Conservation (phyloP, 2,113 vertebrate species). For the Engraulis encrasicolus region DNA sequence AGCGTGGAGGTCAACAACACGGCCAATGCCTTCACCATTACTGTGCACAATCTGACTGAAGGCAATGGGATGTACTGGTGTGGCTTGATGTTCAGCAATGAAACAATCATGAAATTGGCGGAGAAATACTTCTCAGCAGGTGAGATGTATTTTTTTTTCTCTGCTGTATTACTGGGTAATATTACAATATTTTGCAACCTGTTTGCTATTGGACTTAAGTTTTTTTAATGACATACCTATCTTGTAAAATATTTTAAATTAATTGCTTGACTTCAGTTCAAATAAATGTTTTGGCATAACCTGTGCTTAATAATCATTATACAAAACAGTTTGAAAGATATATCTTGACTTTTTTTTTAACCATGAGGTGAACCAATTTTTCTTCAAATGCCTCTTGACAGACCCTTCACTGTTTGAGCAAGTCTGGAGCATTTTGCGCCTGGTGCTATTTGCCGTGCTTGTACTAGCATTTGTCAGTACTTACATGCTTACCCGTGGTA, state of each 20-base stretch:
- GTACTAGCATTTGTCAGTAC: not conserved
- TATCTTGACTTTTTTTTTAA: no score
- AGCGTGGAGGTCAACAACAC: conserved; percentile 46
- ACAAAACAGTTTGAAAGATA: no score
- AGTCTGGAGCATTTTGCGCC: conserved; percentile 57
- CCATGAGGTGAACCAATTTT: not conserved
- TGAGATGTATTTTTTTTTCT: conserved; percentile 43
- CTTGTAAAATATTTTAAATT: no score
- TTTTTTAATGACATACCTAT: no score
- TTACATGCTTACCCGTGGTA: conserved; percentile 33
- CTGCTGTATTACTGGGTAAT: not conserved
- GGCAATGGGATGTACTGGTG: conserved; percentile 66
- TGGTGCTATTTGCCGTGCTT: conserved; percentile 56
- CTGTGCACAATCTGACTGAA: conserved; percentile 18
- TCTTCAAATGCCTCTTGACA: conserved; percentile 28
- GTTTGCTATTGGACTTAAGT: no score
- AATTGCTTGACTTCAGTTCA: no score
- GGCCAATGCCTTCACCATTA: conserved; percentile 49
- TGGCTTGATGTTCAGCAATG: conserved; percentile 46
- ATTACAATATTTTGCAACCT: no score
- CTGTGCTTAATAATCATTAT: no score
- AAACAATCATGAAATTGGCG: conserved; percentile 59
- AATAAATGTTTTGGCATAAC: no score
- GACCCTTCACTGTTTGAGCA: not conserved
- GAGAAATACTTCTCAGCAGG: conserved; percentile 50